Conservation (phyloP, 2,888 invertebrate genomes). For the Enoplolaimus lenunculus region DNA sequence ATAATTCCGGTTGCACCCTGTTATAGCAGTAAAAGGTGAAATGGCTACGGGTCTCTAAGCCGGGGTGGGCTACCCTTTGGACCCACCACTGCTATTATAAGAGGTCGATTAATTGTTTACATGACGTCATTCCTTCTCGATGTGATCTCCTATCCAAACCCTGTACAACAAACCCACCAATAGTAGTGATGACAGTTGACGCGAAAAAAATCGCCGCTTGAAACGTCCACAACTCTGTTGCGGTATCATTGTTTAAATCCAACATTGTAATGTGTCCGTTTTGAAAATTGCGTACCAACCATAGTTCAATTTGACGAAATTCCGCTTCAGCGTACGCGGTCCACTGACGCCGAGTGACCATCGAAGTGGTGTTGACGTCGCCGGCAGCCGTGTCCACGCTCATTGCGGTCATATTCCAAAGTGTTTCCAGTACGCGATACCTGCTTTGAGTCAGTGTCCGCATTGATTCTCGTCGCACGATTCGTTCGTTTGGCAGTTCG, state of each 20-base stretch:
- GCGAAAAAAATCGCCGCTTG: slow-evolving; percentile 39
- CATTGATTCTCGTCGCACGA: slow-evolving; percentile 28
- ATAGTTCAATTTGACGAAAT: background rate
- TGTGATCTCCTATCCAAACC: background rate
- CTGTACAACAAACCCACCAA: slow-evolving; percentile 29
- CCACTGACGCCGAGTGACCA: background rate
- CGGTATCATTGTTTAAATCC: slow-evolving; percentile 35
- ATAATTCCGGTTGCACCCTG: too few relatives aligned
- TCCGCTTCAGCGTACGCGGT: background rate
- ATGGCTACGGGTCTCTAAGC: too few relatives aligned
- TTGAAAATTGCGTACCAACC: background rate
- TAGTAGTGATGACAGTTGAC: slow-evolving; percentile 40
- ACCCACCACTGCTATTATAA: too few relatives aligned
- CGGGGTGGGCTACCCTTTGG: too few relatives aligned
- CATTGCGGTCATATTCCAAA: background rate
- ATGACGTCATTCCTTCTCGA: too few relatives aligned
- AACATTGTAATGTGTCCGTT: slow-evolving; percentile 28
- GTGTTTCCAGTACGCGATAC: background rate
- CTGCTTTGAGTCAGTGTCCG: background rate
- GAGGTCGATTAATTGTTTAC: too few relatives aligned
- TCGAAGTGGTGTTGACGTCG: background rate
- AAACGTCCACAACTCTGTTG: slow-evolving; percentile 38
- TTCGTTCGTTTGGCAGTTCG: slow-evolving; percentile 34
- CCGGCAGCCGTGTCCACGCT: background rate
- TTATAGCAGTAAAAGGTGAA: too few relatives aligned